phyloP scores from a whole-genome alignment of 2,888 invertebrate species.

The Agriopis aurantiaria region DNA sequence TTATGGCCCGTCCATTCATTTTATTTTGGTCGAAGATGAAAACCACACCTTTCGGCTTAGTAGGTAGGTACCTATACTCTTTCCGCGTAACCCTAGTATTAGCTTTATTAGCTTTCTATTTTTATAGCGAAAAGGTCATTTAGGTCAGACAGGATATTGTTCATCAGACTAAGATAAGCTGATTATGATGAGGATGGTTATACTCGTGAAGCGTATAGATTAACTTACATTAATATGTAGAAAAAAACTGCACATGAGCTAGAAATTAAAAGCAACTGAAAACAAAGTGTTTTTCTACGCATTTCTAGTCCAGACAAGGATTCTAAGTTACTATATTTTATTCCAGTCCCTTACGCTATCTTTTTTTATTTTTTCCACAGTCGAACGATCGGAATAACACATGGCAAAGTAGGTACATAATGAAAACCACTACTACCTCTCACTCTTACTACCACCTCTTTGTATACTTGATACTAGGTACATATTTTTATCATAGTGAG shows the following conservation, averaged over 20 bases:
- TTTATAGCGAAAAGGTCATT: too few species aligned
- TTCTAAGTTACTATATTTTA: background rate
- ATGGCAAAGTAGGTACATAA: too few species aligned
- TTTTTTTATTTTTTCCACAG: background rate
- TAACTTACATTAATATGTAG: slow-evolving; percentile 1
- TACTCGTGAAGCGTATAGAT: background rate
- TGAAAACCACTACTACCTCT: too few species aligned
- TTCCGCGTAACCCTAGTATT: too few species aligned
- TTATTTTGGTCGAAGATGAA: too few species aligned
- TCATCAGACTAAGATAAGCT: too few species aligned
- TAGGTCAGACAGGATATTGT: too few species aligned
- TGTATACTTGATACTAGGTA: background rate
- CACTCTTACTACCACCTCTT: background rate
- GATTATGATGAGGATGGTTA: too few species aligned
- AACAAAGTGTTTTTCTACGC: background rate
- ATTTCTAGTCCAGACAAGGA: background rate
- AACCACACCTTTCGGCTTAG: too few species aligned
- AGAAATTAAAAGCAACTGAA: background rate
- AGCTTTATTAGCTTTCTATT: too few species aligned
- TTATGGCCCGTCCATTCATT: too few species aligned
- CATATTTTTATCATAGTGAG: background rate
- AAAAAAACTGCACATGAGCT: background rate
- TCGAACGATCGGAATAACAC: background rate
- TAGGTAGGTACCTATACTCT: too few species aligned
- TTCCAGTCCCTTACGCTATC: background rate